Percentiles rank a stretch among this genome's conserved stretches.
These are phyloP conservation scores for Cyclina sinensis DNA, from an alignment of 1,140 invertebrate genomes.

Conservation along the genomic window DNA sequence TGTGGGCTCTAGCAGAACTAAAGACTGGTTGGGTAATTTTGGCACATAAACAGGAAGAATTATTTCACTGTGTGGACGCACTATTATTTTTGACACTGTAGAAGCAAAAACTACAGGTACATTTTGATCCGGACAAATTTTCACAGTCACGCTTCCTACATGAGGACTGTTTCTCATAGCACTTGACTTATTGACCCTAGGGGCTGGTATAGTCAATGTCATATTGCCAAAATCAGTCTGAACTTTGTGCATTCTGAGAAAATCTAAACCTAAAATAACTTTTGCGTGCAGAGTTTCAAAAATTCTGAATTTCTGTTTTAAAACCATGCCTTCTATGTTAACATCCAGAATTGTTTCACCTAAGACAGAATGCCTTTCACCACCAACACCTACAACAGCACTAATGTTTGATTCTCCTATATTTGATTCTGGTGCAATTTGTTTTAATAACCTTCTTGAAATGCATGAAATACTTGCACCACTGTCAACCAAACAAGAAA, in stretches of 20 bases:
- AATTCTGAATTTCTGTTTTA: background rate
- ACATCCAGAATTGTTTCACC: background rate
- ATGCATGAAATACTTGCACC: background rate
- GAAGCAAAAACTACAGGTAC: background rate
- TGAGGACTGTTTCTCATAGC: background rate
- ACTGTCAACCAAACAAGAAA: background rate
- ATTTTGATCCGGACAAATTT: background rate
- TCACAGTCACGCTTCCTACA: background rate
- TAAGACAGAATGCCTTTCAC: background rate
- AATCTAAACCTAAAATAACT: background rate
- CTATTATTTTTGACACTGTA: background rate
- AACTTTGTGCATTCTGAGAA: background rate
- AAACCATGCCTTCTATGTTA: background rate
- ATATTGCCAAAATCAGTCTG: background rate
- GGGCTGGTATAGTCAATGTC: background rate
- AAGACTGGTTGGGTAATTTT: background rate
- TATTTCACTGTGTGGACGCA: conserved; percentile 30
- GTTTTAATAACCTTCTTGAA: background rate
- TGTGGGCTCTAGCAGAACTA: background rate
- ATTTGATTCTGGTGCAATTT: background rate
- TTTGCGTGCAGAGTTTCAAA: conserved; percentile 8
- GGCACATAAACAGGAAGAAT: background rate
- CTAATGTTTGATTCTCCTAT: too few relatives aligned
- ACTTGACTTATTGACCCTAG: background rate
- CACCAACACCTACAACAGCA: background rate